A percentile compares a stretch with the other conserved stretches of the same genome.
These are phyloP conservation scores for Eubucco bourcierii DNA, from an alignment of 2,113 vertebrate genomes.

Conservation along the genomic window DNA sequence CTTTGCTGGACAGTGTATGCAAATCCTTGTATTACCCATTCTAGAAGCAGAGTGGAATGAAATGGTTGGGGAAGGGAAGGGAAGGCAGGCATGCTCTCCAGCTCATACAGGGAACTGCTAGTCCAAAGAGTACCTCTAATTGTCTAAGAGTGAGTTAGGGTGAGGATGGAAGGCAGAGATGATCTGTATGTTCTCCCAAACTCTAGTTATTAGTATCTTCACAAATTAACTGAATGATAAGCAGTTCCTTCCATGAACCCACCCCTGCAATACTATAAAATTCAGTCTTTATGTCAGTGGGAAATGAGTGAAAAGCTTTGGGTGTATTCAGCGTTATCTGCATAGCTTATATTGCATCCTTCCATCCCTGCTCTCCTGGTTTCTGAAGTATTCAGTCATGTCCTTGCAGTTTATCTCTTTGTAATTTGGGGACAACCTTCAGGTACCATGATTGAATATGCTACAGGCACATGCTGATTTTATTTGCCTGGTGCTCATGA, in stretches of 20 bases:
- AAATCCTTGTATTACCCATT: background rate
- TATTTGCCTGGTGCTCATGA: background rate
- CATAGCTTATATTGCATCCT: background rate
- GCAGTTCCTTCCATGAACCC: background rate
- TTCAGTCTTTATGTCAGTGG: background rate
- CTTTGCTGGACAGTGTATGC: background rate
- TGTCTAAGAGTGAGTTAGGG: background rate
- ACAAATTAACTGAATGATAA: background rate
- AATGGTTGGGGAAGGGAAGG: accelerated
- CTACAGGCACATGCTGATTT: background rate
- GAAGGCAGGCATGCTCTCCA: background rate
- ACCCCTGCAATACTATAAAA: background rate
- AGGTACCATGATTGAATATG: background rate
- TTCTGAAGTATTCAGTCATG: background rate
- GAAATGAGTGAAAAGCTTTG: background rate
- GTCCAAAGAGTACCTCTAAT: background rate
- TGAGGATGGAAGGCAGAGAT: background rate
- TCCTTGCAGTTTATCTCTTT: background rate
- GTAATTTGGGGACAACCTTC: background rate
- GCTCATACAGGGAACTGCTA: background rate
- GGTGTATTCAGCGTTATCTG: background rate
- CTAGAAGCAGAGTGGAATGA: background rate
- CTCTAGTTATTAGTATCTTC: background rate
- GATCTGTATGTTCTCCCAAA: background rate
- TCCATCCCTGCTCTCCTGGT: background rate